Evolutionary conservation across 2,888 invertebrate genomes (phyloP), one percentile per base, ranked within the genome.

Genomic region (Salpingus planirostris): DNA sequence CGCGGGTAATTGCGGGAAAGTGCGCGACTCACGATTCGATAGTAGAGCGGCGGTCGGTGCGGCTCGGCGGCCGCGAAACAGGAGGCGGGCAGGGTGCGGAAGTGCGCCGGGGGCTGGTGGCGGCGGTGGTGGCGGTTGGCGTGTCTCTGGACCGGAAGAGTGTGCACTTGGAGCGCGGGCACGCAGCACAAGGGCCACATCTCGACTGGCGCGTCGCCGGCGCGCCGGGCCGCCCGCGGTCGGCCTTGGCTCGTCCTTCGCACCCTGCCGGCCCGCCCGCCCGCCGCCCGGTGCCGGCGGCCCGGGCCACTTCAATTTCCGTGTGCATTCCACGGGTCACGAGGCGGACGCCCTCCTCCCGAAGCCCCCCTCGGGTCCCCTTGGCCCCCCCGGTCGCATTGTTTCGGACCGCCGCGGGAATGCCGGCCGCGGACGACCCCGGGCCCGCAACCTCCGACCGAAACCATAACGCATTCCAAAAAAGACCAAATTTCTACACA

Each of bases 231-330:
- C 58, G 59, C 60, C 58, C 59, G 59, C 59, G 53, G 47, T 49
- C 60, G 62, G 60, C 62, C 61, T 63, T 62, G 60, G 56, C 55
- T 49, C 60, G 62, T 61, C 62, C 61, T 63, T 62, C 60, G 56
- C 55, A 57, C 58, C 59, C 56, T 51, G 46, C 47, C 47, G 40
- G 28, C n/a, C n/a, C n/a, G n/a, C n/a, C n/a, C n/a, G n/a, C 60
- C 62, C 61, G 62, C 61, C 60, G 56, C 55, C 56, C 58, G 58
- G 55, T 51, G 46, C 47, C 47, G 40, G 28, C n/a, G n/a, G n/a
- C 35, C 39, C 44, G 40, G 46, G 41, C 46, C 42, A 55, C 55
- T 54, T 53, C 59, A 60, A 60, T 62, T 60, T 61, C 62, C 63
- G 60, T 60, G 49, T 30, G 52, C 56, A 62, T 60, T 60, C 60